A percentile compares a stretch with the other conserved stretches of the same genome.
Evolutionary conservation across 2,888 invertebrate species (phyloP).

Genomic region (Euclidia mi): DNA sequence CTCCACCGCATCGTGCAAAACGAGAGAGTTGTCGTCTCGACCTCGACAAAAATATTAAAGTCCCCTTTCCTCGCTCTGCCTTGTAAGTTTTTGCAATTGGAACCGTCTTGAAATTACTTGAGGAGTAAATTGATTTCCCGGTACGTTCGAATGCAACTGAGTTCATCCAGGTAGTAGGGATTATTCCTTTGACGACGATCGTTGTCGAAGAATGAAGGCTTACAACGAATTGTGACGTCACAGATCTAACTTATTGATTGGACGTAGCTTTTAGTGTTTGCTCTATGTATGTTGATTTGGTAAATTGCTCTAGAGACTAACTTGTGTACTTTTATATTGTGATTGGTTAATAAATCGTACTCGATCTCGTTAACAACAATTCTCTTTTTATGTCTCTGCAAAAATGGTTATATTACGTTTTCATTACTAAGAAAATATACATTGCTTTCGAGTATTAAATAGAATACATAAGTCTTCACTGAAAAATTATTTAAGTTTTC

Average conservation of each 20-base stretch:
- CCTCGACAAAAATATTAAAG: constrained; percentile 85
- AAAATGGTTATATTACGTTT: too few species aligned
- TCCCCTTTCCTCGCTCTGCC: constrained; percentile 53
- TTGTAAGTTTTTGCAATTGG: constrained; percentile 62
- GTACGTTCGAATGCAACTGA: constrained; percentile 66
- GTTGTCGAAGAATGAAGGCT: constrained; percentile 38
- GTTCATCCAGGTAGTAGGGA: constrained; percentile 52
- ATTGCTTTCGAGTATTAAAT: too few species aligned
- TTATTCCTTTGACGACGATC: constrained; percentile 2
- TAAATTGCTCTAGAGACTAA: constrained; percentile 48
- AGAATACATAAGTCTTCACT: too few species aligned
- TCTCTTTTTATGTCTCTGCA: too few species aligned
- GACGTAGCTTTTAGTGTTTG: constrained; percentile 33
- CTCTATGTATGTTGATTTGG: constrained; percentile 44
- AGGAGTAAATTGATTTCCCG: constrained; percentile 80
- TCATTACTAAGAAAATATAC: too few species aligned
- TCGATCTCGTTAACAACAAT: too few species aligned
- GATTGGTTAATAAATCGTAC: constrained; percentile 21
- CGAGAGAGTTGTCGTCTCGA: constrained; percentile 66
- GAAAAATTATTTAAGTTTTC: too few species aligned
- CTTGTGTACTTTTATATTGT: constrained; percentile 25
- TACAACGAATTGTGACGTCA: constrained; percentile 30
- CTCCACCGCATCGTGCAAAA: constrained; percentile 70
- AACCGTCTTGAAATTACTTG: constrained; percentile 70
- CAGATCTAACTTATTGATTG: constrained; percentile 46